Percentiles rank a stretch among this genome's conserved stretches.
These are phyloP conservation scores for Aspiorhynchus laticeps DNA, from an alignment of 2,113 vertebrate species.

Conservation along the genomic window DNA sequence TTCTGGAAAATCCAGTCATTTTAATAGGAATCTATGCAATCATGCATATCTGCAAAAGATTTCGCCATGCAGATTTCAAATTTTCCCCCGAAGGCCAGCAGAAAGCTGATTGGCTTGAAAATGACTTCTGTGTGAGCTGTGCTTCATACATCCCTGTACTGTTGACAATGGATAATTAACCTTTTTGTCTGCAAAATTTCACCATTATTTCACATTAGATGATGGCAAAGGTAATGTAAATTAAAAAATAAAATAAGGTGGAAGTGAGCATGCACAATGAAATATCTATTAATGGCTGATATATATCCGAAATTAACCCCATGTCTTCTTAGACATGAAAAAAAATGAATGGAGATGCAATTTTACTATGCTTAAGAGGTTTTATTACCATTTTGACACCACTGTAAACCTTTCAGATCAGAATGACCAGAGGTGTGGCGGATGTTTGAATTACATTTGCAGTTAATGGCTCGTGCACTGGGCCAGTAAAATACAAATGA, in stretches of 20 bases:
- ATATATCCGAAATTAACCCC: background rate
- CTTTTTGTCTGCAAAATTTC: background rate
- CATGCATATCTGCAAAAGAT: too few relatives aligned
- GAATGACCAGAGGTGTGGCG: background rate
- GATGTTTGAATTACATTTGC: constrained; percentile 12
- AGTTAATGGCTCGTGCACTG: constrained; percentile 1
- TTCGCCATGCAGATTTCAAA: too few relatives aligned
- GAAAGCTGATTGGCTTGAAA: background rate
- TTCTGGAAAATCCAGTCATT: background rate
- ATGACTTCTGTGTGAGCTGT: background rate
- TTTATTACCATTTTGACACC: background rate
- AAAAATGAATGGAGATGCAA: background rate
- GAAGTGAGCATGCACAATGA: background rate
- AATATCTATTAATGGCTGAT: background rate
- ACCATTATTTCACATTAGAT: background rate
- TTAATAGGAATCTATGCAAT: background rate
- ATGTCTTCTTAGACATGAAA: background rate
- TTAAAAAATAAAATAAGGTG: background rate
- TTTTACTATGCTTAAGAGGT: background rate
- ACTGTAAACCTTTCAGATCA: constrained; percentile 30
- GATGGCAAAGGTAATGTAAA: background rate
- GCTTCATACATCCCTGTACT: background rate
- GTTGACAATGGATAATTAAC: background rate
- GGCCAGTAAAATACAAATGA: constrained; percentile 9
- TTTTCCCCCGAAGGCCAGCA: background rate